Evolutionary conservation across 1,140 invertebrate genomes (phyloP).

Genomic region (Vanessa tameamea): DNA sequence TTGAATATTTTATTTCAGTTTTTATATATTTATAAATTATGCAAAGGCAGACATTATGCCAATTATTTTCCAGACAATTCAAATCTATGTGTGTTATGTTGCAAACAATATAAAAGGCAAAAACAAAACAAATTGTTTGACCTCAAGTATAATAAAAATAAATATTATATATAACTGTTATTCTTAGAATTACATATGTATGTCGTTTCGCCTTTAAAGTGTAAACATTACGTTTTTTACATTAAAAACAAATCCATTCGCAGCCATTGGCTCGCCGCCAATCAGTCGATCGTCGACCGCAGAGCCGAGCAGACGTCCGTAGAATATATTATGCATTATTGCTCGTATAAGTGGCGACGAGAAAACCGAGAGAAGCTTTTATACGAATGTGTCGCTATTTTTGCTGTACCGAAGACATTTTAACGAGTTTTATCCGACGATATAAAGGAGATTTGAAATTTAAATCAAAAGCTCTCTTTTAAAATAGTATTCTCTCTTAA

Average conservation of each 20-base stretch:
- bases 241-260: conserved; percentile 29
- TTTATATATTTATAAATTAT: no score
- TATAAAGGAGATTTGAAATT: conserved; percentile 4
- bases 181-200: neutral
- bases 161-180: neutral
- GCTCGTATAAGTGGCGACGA: conserved; percentile 1
- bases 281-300: conserved; percentile 27
- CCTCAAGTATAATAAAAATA: no score
- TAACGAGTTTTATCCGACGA: neutral
- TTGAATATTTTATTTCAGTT: no score
- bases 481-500: no score
- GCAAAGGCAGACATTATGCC: no score
- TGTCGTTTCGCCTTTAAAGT: no score
- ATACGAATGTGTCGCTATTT: conserved; percentile 12
- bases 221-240: neutral
- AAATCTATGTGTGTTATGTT: no score
- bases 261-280: conserved; percentile 25
- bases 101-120: no score
- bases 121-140: no score
- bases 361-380: neutral
- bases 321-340: conserved; percentile 22
- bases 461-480: neutral
- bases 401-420: neutral
- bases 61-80: neutral
- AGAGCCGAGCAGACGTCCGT: conserved; percentile 16